phyloP scores from a whole-genome alignment of 2,113 vertebrate genomes.

The Electrona antarctica region DNA sequence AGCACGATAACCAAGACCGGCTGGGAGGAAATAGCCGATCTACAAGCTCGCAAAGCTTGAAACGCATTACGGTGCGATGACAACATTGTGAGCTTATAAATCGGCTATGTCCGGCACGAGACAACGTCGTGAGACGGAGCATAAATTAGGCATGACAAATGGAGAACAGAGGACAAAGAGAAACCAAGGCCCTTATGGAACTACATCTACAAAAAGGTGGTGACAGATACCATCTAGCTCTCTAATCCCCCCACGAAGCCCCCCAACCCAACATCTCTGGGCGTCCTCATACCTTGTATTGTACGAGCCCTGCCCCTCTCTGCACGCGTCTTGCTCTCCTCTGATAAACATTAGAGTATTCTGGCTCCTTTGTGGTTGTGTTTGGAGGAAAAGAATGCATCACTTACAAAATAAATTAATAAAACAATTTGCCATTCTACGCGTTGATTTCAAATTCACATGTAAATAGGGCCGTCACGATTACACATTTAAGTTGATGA shows the following conservation, averaged over 20 bases:
- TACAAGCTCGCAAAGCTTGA: too few relatives aligned
- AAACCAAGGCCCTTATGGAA: conserved; percentile 76
- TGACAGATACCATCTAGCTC: conserved; percentile 64
- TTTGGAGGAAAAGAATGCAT: conserved; percentile 80
- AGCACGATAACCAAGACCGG: not conserved
- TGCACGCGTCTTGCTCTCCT: conserved; percentile 83
- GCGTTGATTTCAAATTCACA: not conserved
- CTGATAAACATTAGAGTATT: conserved; percentile 87
- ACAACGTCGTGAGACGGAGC: conserved; percentile 19
- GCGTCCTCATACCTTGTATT: conserved; percentile 79
- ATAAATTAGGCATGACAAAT: conserved; percentile 55
- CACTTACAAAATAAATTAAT: conserved; percentile 56
- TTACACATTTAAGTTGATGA: too few relatives aligned
- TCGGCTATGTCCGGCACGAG: not conserved
- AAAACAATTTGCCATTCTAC: too few relatives aligned
- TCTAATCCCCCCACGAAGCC: conserved; percentile 27
- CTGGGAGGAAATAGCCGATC: too few relatives aligned
- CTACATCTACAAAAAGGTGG: conserved; percentile 68
- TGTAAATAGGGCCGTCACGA: too few relatives aligned
- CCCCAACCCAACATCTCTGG: conserved; percentile 14
- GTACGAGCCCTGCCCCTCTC: conserved; percentile 85
- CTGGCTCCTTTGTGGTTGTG: conserved; percentile 81
- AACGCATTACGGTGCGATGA: too few relatives aligned
- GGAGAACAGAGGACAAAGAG: conserved; percentile 47
- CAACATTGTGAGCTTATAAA: too few relatives aligned